Evolutionary conservation across 2,888 invertebrate genomes (phyloP), one percentile per base, ranked within the genome.

Genomic region (Sarcophaga carnaria): DNA sequence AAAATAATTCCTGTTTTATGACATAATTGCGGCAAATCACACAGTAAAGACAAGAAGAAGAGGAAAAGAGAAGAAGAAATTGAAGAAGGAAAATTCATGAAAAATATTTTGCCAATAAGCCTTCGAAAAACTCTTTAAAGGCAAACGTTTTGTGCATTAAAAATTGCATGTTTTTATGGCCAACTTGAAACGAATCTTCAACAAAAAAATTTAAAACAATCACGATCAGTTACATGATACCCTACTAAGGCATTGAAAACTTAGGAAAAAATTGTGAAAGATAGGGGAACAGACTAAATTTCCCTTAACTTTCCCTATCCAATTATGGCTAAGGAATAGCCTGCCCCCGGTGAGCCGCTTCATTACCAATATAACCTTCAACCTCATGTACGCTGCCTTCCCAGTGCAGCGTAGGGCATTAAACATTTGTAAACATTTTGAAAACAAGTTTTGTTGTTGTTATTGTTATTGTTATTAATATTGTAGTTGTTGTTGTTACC

Each of bases 381-480:
- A 54, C 17, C 17, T 1, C 17, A 54, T 17, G 54, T 54, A 54
- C 3, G 2, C 17, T 54, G 12, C 54, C 17, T 54, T 54, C 17
- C 17, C 14, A 54, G 54, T 14, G 5, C 17, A 54, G 54, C 10
- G 54, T 54, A 54, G 54, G 54, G 54, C 17, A 54, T 54, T 54
- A 62, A 27, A 59, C 22, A 77, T 22, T 22, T 22, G 54, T 27
- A 10, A 67, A 77, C 59, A 60, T 59, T 67, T 77, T 45, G 59
- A 67, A 59, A 67, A 45, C 67, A 77, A 60, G 22, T 67, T 77
- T 59, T 54, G 20, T 45, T 74, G 4, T 62, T 49, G 14, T 54
- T 4, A 17, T 54, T 12, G 54, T 54, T 54, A 4, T 62, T 71
- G 47, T 22, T 49, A 49, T 12, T 6, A 10, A 12, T 49, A 49